phyloP scores from a whole-genome alignment of 1,140 invertebrate genomes.

The Apolygus lucorum region DNA sequence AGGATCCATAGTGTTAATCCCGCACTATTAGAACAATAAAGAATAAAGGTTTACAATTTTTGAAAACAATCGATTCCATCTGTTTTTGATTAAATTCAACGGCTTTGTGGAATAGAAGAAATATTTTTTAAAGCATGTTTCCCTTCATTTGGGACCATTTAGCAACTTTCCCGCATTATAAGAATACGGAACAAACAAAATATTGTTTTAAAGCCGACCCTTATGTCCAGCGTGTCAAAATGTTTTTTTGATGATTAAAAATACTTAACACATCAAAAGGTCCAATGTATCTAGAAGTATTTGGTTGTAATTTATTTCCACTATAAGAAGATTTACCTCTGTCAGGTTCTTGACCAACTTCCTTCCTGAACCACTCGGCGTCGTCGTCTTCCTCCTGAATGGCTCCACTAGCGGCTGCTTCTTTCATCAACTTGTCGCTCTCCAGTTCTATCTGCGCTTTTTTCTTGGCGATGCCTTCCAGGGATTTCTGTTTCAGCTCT shows the following conservation, averaged over 20 bases:
- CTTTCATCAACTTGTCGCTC: constrained; percentile 26
- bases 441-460: constrained; percentile 34
- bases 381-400: constrained; percentile 57
- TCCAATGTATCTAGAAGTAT: not conserved
- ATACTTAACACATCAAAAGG: not conserved
- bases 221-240: not conserved
- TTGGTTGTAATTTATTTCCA: not conserved
- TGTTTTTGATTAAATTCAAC: too few species aligned
- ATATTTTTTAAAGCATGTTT: not conserved
- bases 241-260: not conserved
- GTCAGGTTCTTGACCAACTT: constrained; percentile 79
- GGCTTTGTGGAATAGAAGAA: too few species aligned
- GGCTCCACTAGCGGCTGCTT: constrained; percentile 27
- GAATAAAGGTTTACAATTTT: too few species aligned
- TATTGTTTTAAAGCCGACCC: not conserved
- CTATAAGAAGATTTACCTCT: constrained; percentile 46
- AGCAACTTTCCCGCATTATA: too few species aligned
- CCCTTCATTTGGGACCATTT: not conserved
- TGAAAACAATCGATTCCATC: too few species aligned
- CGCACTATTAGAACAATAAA: too few species aligned
- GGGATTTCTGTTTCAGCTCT: constrained; percentile 35
- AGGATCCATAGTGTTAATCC: too few species aligned
- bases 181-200: too few species aligned
- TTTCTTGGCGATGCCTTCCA: constrained; percentile 42
- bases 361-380: constrained; percentile 70